A percentile compares a stretch with the other conserved stretches of the same genome.
Conservation (phyloP, 2,888 invertebrate genomes). For the Perithous albicinctus region DNA sequence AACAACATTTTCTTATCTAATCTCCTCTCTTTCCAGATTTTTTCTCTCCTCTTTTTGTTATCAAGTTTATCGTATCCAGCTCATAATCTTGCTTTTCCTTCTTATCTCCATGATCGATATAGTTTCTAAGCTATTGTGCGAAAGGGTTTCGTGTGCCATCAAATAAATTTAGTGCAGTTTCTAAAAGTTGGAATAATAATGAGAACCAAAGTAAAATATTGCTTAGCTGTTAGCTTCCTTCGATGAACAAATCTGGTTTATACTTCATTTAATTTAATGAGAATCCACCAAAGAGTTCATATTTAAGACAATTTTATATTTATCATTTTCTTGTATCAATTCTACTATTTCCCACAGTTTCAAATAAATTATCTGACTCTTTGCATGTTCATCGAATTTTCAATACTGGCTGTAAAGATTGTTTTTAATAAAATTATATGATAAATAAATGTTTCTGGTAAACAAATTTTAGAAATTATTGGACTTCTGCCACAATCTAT, state of each 20-base stretch:
- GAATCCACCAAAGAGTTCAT: too few species aligned
- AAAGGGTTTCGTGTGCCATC: not conserved
- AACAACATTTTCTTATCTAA: slow-evolving; percentile 8
- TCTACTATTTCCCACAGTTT: too few species aligned
- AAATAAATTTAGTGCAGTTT: not conserved
- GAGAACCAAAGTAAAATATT: not conserved
- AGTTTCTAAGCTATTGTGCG: not conserved
- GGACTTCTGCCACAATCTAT: too few species aligned
- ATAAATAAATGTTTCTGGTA: too few species aligned
- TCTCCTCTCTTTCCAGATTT: not conserved
- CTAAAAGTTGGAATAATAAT: not conserved
- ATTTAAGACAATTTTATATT: too few species aligned
- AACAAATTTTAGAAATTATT: too few species aligned
- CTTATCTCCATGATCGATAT: slow-evolving; percentile 26
- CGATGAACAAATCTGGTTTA: not conserved
- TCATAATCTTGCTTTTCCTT: not conserved
- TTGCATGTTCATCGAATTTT: too few species aligned
- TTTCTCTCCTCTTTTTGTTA: not conserved
- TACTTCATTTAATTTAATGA: too few species aligned
- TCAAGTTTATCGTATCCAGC: slow-evolving; percentile 13
- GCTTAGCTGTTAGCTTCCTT: not conserved
- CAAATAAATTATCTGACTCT: too few species aligned
- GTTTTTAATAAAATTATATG: too few species aligned
- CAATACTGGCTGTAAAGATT: too few species aligned
- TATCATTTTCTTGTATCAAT: too few species aligned